A percentile compares a stretch with the other conserved stretches of the same genome.
Evolutionary conservation across 2,888 invertebrate genomes (phyloP).

Genomic region (Catocala fraxini): DNA sequence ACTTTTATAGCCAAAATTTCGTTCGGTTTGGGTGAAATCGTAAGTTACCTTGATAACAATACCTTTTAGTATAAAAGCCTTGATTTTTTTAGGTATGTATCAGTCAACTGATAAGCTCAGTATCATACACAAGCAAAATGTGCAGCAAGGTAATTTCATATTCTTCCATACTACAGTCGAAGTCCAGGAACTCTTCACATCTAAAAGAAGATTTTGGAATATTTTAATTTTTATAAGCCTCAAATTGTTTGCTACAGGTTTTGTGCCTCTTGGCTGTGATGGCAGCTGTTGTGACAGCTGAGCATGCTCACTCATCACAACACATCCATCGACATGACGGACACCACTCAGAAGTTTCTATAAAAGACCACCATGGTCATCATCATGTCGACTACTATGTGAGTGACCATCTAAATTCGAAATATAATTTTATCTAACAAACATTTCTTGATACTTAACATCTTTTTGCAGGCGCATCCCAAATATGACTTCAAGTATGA

Average conservation of each 20-base stretch:
- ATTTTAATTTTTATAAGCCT: too few relatives aligned
- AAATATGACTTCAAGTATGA: conserved; percentile 65
- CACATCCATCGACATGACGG: conserved; percentile 50
- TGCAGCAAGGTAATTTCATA: not conserved
- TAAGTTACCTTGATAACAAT: conserved; percentile 4
- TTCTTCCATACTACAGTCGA: too few relatives aligned
- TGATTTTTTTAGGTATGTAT: conserved; percentile 1
- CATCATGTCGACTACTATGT: conserved; percentile 51
- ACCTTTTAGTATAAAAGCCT: not conserved
- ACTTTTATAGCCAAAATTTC: not conserved
- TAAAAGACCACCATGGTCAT: conserved; percentile 28
- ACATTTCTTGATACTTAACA: not conserved
- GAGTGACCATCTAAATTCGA: conserved; percentile 10
- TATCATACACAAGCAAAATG: conserved; percentile 1
- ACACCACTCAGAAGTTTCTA: conserved; percentile 11
- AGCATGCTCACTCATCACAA: conserved; percentile 68
- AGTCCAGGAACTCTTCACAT: too few relatives aligned
- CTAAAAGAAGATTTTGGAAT: too few relatives aligned
- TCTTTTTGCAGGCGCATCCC: conserved; percentile 55
- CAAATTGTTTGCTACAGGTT: conserved; percentile 27
- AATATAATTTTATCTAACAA: too few relatives aligned
- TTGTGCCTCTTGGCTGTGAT: conserved; percentile 47
- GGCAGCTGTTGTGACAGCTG: conserved; percentile 53
- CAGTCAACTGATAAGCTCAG: not conserved
- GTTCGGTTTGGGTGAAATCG: conserved; percentile 1